phyloP scores from a whole-genome alignment of 2,113 vertebrate genomes.

The Seriola quinqueradiata region DNA sequence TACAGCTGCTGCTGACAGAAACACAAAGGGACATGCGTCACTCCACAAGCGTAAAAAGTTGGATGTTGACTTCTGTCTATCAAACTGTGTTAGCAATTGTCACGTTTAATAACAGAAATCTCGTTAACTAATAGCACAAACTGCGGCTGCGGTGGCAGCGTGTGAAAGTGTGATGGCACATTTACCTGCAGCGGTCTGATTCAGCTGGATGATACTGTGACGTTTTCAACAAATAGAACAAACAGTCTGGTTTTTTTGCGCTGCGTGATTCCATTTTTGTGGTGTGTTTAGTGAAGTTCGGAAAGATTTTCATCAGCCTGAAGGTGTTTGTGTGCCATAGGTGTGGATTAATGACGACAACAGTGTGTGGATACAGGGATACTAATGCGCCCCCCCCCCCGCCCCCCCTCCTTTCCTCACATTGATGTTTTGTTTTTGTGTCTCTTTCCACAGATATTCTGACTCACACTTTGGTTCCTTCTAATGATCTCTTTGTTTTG shows the following conservation, averaged over 20 bases:
- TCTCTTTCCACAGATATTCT: conserved; percentile 11
- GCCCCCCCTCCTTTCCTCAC: background rate
- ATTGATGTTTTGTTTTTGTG: background rate
- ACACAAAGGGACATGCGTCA: too few species aligned
- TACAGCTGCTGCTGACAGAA: too few species aligned
- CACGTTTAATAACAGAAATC: background rate
- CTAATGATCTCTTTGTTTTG: conserved; percentile 35
- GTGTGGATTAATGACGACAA: conserved; percentile 10
- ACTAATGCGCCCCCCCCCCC: background rate
- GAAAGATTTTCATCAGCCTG: conserved; percentile 7
- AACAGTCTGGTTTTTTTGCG: conserved; percentile 25
- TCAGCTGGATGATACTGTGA: background rate
- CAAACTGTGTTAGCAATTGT: background rate
- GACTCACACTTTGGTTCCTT: conserved; percentile 16
- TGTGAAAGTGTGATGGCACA: background rate
- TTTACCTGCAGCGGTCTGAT: background rate
- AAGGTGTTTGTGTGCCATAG: background rate
- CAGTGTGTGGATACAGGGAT: background rate
- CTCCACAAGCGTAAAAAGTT: background rate
- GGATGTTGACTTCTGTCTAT: background rate
- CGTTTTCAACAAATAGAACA: conserved; percentile 6
- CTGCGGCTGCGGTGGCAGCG: background rate
- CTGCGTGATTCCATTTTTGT: background rate
- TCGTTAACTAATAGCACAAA: background rate
- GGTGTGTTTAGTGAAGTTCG: background rate